phyloP scores from a whole-genome alignment of 2,797 vertebrate species.

The Lacerta viridis region DNA sequence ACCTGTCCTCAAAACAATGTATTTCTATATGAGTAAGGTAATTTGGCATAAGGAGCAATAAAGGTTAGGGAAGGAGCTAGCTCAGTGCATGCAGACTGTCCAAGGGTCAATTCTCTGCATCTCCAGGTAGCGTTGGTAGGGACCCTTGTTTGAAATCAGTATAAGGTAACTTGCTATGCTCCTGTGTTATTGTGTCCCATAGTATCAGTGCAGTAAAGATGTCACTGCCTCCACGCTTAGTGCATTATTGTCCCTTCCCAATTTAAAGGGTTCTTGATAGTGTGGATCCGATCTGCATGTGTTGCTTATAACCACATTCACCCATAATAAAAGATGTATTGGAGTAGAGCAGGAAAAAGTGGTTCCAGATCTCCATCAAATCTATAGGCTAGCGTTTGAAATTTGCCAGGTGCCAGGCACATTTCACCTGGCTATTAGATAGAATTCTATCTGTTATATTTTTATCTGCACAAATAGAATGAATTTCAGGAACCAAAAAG shows the following conservation, averaged over 20 bases:
- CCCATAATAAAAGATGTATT: not conserved
- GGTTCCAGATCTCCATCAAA: not conserved
- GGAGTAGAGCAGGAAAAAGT: not conserved
- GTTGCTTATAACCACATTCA: not conserved
- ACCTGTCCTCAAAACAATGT: not conserved
- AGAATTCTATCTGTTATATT: too few species aligned
- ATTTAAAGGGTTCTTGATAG: not conserved
- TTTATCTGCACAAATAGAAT: too few species aligned
- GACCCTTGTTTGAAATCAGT: too few species aligned
- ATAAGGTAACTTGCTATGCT: too few species aligned
- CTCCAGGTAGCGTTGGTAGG: not conserved
- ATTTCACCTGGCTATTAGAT: too few species aligned
- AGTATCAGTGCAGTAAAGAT: not conserved
- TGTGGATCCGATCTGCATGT: not conserved
- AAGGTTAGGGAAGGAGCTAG: too few species aligned
- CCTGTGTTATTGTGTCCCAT: not conserved
- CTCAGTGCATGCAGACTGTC: not conserved
- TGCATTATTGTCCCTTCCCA: not conserved
- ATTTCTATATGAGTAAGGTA: not conserved
- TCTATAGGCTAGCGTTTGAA: not conserved
- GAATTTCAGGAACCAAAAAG: too few species aligned
- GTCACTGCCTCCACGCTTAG: not conserved
- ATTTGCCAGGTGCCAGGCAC: too few species aligned
- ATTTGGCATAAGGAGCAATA: not conserved
- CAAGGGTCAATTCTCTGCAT: not conserved